Evolutionary conservation across 2,888 invertebrate species (phyloP).

Genomic region (Drosophila planitibia): DNA sequence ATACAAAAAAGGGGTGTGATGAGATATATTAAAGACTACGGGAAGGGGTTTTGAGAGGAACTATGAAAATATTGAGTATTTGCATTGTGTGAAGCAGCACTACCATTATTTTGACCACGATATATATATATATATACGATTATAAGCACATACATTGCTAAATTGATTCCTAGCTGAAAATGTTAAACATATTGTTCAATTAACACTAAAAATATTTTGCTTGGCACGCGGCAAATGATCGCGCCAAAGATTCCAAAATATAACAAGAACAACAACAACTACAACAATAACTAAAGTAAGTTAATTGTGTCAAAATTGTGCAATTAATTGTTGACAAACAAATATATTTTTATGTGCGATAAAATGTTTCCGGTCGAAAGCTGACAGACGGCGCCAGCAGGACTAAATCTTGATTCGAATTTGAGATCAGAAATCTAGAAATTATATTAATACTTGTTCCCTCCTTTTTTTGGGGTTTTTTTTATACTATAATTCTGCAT

Average conservation of each 20-base stretch:
- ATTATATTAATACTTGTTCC: no score
- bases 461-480: no score
- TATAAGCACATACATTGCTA: slow-evolving; percentile 14
- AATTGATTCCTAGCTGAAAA: slow-evolving; percentile 26
- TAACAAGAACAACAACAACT: background rate
- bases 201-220: slow-evolving; percentile 25
- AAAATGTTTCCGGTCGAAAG: slow-evolving; percentile 19
- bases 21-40: background rate
- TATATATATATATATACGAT: background rate
- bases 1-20: background rate
- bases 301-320: slow-evolving; percentile 41
- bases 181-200: slow-evolving; percentile 34
- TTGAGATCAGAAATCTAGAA: background rate
- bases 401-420: background rate
- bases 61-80: background rate
- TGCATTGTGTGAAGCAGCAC: background rate
- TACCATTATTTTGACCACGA: background rate
- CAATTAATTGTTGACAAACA: slow-evolving; percentile 21
- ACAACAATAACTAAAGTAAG: slow-evolving; percentile 37
- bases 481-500: background rate
- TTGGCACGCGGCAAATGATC: slow-evolving; percentile 35
- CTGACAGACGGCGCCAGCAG: slow-evolving; percentile 5
- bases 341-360: background rate
- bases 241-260: slow-evolving; percentile 21
- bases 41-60: background rate